A percentile compares a stretch with the other conserved stretches of the same genome.
Evolutionary conservation across 2,888 invertebrate genomes (phyloP).

Genomic region (Candidula unifasciata): DNA sequence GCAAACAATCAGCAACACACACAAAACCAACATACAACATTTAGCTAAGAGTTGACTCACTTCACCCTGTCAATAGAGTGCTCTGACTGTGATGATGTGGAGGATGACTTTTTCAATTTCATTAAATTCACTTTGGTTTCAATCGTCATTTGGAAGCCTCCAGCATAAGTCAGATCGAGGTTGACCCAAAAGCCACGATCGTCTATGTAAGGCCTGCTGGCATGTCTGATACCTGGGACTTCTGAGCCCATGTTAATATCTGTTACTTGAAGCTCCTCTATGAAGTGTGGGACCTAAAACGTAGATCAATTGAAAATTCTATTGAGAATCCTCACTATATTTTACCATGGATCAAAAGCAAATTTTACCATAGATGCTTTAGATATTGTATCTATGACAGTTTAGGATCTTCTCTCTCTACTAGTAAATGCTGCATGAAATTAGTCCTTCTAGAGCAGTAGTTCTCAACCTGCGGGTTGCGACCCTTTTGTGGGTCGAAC

Average conservation of each 20-base stretch:
- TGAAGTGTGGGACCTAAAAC: slow-evolving; percentile 86
- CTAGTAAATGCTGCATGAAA: no score
- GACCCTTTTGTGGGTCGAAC: no score
- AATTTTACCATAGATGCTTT: no score
- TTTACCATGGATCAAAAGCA: no score
- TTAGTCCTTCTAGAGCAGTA: no score
- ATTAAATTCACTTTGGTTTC: slow-evolving; percentile 92
- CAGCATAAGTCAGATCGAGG: slow-evolving; percentile 85
- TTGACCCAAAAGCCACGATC: slow-evolving; percentile 93
- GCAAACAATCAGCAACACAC: no score
- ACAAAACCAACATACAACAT: not conserved
- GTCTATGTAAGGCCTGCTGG: slow-evolving; percentile 83
- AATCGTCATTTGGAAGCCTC: slow-evolving; percentile 88
- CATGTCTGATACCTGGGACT: slow-evolving; percentile 75
- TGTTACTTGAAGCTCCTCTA: slow-evolving; percentile 88
- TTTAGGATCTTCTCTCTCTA: no score
- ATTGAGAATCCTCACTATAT: no score
- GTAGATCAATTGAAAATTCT: not conserved
- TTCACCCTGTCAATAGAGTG: slow-evolving; percentile 34
- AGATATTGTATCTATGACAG: no score
- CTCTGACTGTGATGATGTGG: slow-evolving; percentile 7
- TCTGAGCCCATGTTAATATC: slow-evolving; percentile 84
- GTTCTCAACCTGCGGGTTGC: no score
- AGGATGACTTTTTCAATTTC: slow-evolving; percentile 80
- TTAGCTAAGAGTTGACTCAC: not conserved